Evolutionary conservation across 2,888 invertebrate genomes (phyloP).

Genomic region (Beris morrisii): DNA sequence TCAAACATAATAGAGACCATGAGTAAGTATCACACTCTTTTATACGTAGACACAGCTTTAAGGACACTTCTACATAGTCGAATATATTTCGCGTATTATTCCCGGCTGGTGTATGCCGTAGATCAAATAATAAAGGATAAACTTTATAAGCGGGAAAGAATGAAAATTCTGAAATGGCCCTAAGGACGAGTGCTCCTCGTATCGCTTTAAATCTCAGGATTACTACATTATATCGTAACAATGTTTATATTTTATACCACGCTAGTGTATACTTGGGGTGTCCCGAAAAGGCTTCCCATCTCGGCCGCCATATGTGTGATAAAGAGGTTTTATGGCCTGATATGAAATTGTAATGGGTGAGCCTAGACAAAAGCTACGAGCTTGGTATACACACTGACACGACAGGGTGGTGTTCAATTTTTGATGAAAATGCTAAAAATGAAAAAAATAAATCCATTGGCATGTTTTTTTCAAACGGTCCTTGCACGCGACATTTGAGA

Average conservation of each 20-base stretch:
- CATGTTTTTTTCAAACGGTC: too few species aligned
- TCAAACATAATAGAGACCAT: constrained; percentile 59
- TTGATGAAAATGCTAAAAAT: too few species aligned
- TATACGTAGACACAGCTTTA: neutral
- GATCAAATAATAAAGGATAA: constrained; percentile 11
- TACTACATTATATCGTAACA: neutral
- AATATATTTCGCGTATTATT: neutral
- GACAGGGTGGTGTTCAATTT: too few species aligned
- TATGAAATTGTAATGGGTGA: constrained; percentile 10
- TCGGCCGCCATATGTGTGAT: constrained; percentile 3
- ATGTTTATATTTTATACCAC: too few species aligned
- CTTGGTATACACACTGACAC: too few species aligned
- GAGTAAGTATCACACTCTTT: constrained; percentile 51
- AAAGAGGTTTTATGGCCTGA: constrained; percentile 12
- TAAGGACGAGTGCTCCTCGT: neutral
- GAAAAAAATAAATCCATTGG: too few species aligned
- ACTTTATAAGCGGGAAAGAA: constrained; percentile 6
- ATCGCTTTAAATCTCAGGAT: constrained; percentile 17
- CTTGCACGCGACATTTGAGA: too few species aligned
- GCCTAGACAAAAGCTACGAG: too few species aligned
- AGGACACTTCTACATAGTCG: neutral
- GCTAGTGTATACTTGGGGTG: too few species aligned
- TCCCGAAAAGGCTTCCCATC: neutral
- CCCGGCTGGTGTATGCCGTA: neutral
- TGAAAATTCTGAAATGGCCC: too few species aligned